Evolutionary conservation across 2,797 vertebrate genomes (phyloP).

Genomic region (Typhlichthys subterraneus): DNA sequence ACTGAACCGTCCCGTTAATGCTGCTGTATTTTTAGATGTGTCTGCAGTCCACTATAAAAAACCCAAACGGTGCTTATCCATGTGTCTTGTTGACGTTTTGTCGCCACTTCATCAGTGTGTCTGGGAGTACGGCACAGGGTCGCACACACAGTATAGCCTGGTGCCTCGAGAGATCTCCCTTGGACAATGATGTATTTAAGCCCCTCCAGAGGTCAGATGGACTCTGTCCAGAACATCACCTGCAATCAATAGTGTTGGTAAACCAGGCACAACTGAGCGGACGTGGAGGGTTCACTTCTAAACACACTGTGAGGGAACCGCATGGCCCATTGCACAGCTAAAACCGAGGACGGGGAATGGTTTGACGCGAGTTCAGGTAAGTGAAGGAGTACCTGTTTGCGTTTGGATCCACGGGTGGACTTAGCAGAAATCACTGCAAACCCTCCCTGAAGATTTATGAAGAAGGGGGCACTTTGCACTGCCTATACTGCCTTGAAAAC

Average conservation of each 20-base stretch:
- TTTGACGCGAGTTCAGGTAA: constrained; percentile 42
- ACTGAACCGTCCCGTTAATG: constrained; percentile 15
- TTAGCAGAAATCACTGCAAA: constrained; percentile 6
- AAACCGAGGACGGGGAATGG: constrained; percentile 69
- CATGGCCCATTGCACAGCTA: constrained; percentile 79
- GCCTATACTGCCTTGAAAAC: too few species aligned
- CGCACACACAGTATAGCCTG: constrained; percentile 62
- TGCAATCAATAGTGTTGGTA: constrained; percentile 82
- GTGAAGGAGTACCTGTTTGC: constrained; percentile 49
- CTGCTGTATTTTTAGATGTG: constrained; percentile 59
- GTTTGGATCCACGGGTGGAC: constrained; percentile 29
- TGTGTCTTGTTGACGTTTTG: constrained; percentile 67
- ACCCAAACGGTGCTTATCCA: constrained; percentile 66
- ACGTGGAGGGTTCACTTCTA: constrained; percentile 74
- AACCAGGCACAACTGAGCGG: constrained; percentile 79
- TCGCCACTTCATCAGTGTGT: constrained; percentile 71
- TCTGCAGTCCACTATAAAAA: constrained; percentile 46
- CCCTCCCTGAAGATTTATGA: constrained; percentile 2
- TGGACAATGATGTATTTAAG: constrained; percentile 85
- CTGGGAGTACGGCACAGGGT: constrained; percentile 49
- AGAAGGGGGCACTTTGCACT: too few species aligned
- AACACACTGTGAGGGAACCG: constrained; percentile 74
- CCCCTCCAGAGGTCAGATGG: constrained; percentile 83
- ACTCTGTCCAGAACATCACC: constrained; percentile 82
- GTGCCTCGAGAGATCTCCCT: constrained; percentile 74